Evolutionary conservation across 2,888 invertebrate genomes (phyloP).

Genomic region (Dicyrtomina minuta): DNA sequence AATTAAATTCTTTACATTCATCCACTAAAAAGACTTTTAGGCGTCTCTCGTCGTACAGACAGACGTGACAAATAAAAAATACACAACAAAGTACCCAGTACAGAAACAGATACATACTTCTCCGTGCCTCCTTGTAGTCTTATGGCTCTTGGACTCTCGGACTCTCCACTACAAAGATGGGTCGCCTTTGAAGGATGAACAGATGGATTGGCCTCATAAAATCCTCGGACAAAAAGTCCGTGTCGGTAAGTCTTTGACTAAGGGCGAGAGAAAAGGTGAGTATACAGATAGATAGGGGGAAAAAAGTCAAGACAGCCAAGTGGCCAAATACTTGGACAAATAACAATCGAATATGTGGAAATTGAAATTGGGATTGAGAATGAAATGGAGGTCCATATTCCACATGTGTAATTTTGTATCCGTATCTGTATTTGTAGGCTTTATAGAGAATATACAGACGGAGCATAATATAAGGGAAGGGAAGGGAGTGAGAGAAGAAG

Average conservation of each 20-base stretch:
- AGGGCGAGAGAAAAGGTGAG: neutral
- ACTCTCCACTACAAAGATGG: neutral
- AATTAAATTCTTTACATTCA: too few relatives aligned
- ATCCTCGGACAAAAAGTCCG: neutral
- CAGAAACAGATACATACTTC: neutral
- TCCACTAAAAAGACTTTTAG: too few relatives aligned
- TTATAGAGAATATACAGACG: too few relatives aligned
- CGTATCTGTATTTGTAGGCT: too few relatives aligned
- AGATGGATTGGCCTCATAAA: conserved; percentile 28
- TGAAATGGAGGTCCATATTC: neutral
- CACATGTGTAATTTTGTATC: neutral
- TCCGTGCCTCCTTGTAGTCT: neutral
- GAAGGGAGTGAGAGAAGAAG: neutral
- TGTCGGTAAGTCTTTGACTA: conserved; percentile 23
- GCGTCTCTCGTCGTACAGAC: too few relatives aligned
- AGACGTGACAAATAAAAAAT: neutral
- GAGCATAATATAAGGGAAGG: too few relatives aligned
- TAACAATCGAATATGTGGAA: neutral
- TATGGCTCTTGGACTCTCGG: neutral
- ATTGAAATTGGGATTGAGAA: neutral
- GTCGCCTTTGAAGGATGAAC: conserved; percentile 1
- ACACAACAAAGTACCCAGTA: neutral
- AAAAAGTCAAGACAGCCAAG: neutral
- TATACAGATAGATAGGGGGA: neutral
- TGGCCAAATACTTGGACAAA: too few relatives aligned